Conservation (phyloP, 2,888 invertebrate species). For the Orthosia gracilis region DNA sequence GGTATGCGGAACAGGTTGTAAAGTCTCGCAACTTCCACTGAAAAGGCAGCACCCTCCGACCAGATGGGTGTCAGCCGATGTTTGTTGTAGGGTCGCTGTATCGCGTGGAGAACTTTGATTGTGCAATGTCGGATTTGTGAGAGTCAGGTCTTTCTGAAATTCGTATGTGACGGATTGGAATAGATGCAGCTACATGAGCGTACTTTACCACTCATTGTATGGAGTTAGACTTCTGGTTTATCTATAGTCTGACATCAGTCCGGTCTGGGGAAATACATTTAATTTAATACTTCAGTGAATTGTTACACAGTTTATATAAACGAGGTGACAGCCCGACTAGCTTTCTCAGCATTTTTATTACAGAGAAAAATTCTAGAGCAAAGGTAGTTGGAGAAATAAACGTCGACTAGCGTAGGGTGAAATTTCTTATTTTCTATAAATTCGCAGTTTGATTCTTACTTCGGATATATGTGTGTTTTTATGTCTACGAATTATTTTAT, state of each 20-base stretch:
- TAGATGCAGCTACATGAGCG: too few relatives aligned
- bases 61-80: too few relatives aligned
- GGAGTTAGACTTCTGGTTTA: background rate
- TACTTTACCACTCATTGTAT: too few relatives aligned
- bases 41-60: too few relatives aligned
- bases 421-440: background rate
- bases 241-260: conserved; percentile 54
- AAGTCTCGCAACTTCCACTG: too few relatives aligned
- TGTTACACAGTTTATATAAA: conserved; percentile 46
- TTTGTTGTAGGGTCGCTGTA: too few relatives aligned
- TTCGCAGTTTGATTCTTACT: background rate
- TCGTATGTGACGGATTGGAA: too few relatives aligned
- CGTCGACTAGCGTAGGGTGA: background rate
- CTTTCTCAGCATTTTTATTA: conserved; percentile 28
- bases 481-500: background rate
- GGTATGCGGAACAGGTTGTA: too few relatives aligned
- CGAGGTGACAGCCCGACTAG: conserved; percentile 35
- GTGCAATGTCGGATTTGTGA: too few relatives aligned
- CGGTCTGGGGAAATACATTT: conserved; percentile 79
- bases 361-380: conserved; percentile 1
- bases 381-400: conserved; percentile 18
- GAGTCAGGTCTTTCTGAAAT: too few relatives aligned
- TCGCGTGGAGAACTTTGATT: too few relatives aligned
- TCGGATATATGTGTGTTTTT: background rate
- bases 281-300: conserved; percentile 74